Conservation (phyloP, 2,113 vertebrate genomes). For the Cygnus atratus region DNA sequence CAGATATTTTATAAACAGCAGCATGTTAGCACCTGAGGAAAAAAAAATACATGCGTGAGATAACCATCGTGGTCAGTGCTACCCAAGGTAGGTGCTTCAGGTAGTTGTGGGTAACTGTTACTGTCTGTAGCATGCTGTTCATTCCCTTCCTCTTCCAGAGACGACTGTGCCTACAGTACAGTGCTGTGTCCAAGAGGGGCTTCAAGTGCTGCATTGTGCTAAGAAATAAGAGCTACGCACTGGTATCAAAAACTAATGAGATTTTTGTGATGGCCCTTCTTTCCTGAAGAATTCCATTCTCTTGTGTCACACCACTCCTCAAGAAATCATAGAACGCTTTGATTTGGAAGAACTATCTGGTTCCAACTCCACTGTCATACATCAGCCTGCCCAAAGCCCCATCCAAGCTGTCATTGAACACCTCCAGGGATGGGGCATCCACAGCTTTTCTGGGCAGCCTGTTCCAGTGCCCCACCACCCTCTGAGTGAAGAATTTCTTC, state of each 20-base stretch:
- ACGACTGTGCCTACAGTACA: background rate
- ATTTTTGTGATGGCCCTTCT: background rate
- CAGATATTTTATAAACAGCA: background rate
- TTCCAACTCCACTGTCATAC: too few species aligned
- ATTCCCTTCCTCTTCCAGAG: background rate
- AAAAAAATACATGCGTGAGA: background rate
- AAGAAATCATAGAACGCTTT: background rate
- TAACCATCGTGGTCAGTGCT: background rate
- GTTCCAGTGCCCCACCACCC: too few species aligned
- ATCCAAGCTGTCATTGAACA: too few species aligned
- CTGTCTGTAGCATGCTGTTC: fast-evolving
- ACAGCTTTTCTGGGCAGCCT: too few species aligned
- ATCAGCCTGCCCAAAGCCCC: too few species aligned
- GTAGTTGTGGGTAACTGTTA: background rate
- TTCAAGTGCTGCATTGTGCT: background rate
- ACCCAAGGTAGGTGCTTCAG: background rate
- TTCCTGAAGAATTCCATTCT: background rate
- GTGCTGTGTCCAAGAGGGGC: background rate
- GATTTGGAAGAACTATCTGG: too few species aligned
- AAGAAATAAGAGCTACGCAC: background rate
- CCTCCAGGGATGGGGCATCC: too few species aligned
- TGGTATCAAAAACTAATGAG: background rate
- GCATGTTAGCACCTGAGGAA: background rate
- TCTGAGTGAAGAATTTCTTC: too few species aligned
- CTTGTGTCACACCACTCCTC: background rate